phyloP scores from a whole-genome alignment of 2,797 vertebrate species.

The Tadarida brasiliensis region DNA sequence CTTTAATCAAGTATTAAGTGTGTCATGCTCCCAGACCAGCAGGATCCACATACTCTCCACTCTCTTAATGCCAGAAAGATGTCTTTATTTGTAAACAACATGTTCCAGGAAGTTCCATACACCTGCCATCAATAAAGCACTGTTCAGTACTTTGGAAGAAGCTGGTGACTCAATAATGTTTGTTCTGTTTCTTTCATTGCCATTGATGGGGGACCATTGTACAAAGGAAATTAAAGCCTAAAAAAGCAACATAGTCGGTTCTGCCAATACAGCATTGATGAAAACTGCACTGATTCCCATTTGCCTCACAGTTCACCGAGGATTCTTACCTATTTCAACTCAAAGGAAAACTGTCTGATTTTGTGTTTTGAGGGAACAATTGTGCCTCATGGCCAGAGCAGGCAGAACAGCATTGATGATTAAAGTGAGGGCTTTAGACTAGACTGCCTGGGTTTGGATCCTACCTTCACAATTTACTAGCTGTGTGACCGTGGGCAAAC shows the following conservation, averaged over 20 bases:
- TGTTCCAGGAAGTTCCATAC: constrained; percentile 75
- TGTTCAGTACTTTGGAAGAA: neutral
- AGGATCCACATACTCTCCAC: constrained; percentile 49
- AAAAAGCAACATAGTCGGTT: constrained; percentile 53
- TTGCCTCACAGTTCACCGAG: constrained; percentile 44
- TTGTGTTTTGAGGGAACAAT: neutral
- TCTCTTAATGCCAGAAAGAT: constrained; percentile 69
- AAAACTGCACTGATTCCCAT: neutral
- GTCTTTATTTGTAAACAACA: constrained; percentile 72
- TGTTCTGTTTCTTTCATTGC: constrained; percentile 63
- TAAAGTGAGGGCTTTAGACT: neutral
- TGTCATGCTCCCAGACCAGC: constrained; percentile 5
- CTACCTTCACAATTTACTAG: neutral
- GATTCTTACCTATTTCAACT: neutral
- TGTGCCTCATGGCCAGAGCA: neutral
- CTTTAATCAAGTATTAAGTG: constrained; percentile 70
- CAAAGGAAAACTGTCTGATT: constrained; percentile 33
- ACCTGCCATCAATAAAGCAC: constrained; percentile 68
- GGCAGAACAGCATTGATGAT: neutral
- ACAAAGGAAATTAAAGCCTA: constrained; percentile 63
- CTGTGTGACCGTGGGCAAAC: neutral
- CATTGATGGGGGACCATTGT: constrained; percentile 12
- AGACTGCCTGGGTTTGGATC: neutral
- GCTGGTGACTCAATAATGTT: constrained; percentile 65
- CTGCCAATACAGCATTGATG: neutral